Evolutionary conservation across 2,113 vertebrate species (phyloP), one percentile per base, ranked within the genome.

Genomic region (Melozone crissalis): DNA sequence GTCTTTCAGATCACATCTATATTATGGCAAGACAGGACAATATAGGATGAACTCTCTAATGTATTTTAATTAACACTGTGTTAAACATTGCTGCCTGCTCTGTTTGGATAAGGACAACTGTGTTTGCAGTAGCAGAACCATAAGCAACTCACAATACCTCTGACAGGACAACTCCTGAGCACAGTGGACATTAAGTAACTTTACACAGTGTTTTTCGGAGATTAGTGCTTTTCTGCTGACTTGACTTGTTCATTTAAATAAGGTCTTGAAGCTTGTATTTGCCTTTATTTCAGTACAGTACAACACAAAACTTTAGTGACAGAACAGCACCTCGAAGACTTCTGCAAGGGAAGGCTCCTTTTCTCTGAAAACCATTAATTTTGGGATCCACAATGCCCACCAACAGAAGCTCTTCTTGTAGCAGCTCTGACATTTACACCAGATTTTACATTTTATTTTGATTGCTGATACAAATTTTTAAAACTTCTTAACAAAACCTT

Each of bases 1-100:
- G 91, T 90, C 90, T 95, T 87, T 83, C 91, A 91, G 55, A 95
- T 93, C 93, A 94, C 61, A 57, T 94, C 93, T 96, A 77, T 94
- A 92, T 86, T 93, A 84, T 14, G 21, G 72, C 74, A 84, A 71
- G 87, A 15, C 52, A 67, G 81, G 35, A 49, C 13, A 55, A 73
- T 68, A 44, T 24, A 86, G 87, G 65, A 62, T 58, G 55, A 94
- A 39, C 68, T 59, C 17, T 52, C n/a, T 51, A 62, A 74, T 49
- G 37, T 65, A 41, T 93, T 92, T 95, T 92, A 85, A 95, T 91
- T 95, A 96, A 86, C 65, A 27, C 75, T n/a, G 4, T 43, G 47
- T 88, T 93, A 52, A 84, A 76, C 19, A 5, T 49, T 21, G 77
- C 49, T 21, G 15, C 1, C 0, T 57, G 13, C 44, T 91, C 73